Conservation (phyloP, 2,113 vertebrate genomes). For the Phylloscopus trochiloides region DNA sequence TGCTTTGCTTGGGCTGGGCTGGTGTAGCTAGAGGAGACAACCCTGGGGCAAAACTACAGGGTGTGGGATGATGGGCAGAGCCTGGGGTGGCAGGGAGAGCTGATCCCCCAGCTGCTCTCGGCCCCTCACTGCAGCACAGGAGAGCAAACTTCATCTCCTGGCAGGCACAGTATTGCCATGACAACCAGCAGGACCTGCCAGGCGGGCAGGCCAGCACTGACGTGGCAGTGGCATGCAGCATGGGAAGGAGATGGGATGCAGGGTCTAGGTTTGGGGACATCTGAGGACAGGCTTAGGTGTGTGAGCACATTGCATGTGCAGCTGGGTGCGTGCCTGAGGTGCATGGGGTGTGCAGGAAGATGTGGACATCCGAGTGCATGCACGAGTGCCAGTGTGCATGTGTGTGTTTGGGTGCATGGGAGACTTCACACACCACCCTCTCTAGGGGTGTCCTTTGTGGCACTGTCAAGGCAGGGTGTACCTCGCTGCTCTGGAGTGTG, state of each 20-base stretch:
- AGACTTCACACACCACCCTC: not conserved
- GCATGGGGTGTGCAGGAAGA: not conserved
- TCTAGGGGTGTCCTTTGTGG: not conserved
- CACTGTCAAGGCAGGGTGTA: not conserved
- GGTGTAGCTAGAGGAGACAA: not conserved
- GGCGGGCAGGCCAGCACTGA: not conserved
- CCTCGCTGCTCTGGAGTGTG: not conserved
- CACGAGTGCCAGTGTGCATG: not conserved
- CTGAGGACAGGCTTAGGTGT: not conserved
- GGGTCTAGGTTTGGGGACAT: not conserved
- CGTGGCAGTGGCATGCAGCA: not conserved
- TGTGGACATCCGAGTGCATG: not conserved
- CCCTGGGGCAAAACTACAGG: not conserved
- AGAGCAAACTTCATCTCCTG: conserved; percentile 12
- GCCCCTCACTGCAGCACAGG: not conserved
- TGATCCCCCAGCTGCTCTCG: fast-evolving
- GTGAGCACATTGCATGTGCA: not conserved
- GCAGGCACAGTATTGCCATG: conserved; percentile 10
- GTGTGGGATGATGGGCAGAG: not conserved
- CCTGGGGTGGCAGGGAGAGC: not conserved
- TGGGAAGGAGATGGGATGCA: not conserved
- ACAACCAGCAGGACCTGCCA: conserved; percentile 32
- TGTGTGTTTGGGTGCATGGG: fast-evolving
- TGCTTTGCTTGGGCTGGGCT: not conserved
- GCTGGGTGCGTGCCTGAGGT: not conserved